Base-by-base conservation (phyloP, 23 tunicate species). In the Pegea sp. region DNA sequence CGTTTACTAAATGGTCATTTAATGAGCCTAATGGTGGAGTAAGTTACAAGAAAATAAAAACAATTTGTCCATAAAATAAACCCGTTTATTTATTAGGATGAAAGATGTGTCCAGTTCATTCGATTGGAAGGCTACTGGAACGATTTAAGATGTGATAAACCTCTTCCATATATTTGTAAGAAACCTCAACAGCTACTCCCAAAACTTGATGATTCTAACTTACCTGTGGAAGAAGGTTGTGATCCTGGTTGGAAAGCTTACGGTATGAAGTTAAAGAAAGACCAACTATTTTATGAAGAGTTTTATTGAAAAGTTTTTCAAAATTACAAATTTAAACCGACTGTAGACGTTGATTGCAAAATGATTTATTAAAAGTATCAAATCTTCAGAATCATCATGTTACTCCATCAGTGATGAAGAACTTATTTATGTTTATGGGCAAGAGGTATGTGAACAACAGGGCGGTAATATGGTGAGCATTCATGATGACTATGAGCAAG, bases 231-330 rank as follows among this genome's bases (percentile, higher is more conserved):
- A 52, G 70, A 62, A 57, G 95, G 95, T 3, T 84, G 95, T 51
- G 95, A 84, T 5, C 54, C 72, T 28, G 95, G 95, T 34, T 84
- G 95, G 95, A 74, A 22, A 24, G 95, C 62, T 8, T 66, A 28
- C 28, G 86, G 92, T 78, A 53, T n/a, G n/a, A n/a, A n/a, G n/a
- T n/a, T n/a, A n/a, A n/a, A n/a, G n/a, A n/a, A n/a, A n/a, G n/a
- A n/a, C n/a, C n/a, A n/a, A n/a, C n/a, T n/a, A n/a, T n/a, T n/a
- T n/a, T n/a, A n/a, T n/a, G n/a, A n/a, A n/a, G n/a, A n/a, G n/a
- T n/a, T n/a, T n/a, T 0, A 52, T 0, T 19, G 24, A 52, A 52
- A 22, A 52, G 13, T n/a, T n/a, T 16, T 51, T 51, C 22, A 13
- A 11, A 13, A 13, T 18, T 50, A 13, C 22, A 13, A 20, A 50